Evolutionary conservation across 2,888 invertebrate species (phyloP), one percentile per base, ranked within the genome.

Genomic region (Macrosiphum euphorbiae): DNA sequence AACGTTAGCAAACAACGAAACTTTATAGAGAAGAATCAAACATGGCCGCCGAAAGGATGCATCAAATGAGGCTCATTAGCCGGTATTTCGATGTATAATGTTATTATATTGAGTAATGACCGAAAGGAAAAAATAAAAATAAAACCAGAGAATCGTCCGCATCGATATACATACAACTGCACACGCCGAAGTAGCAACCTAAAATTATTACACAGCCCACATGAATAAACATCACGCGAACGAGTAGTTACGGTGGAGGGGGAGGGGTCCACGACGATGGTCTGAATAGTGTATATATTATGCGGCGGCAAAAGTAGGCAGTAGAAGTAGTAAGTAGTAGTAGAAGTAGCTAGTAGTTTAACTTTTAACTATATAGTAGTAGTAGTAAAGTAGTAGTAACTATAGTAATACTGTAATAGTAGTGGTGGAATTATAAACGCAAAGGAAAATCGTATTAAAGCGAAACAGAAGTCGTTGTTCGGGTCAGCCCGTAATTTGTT

Each of bases 401-500:
- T 55, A 52, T 67, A 67, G 67, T 67, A 67, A 67, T 67, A 67
- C 10, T n/a, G 26, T 61, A 20, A 41, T 44, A 52, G 55, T 44
- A 8, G 26, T 58, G 58, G 44, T 87, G 28, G 84, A 85, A 86
- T 16, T 50, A 90, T 47, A 85, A 86, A 90, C 28, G 94, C 87
- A 24, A 87, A 94, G 90, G 90, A 94, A 94, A 90, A 94, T 90
- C 90, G 90, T 94, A 86, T 94, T 90, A 94, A 94, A 94, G 90
- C 94, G 90, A 94, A 94, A 94, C 94, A 90, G 86, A 90, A 90
- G 90, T 94, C 90, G 94, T 94, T 86, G 94, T 94, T 94, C 94
- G 94, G 94, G 94, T 94, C 94, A 94, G 89, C 94, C 94, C 94
- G 85, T 94, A 94, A 94, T 94, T 94, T 94, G 94, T 94, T 94